These are phyloP conservation scores for Drosophila ezoana DNA, from an alignment of 2,888 invertebrate genomes.

Conservation along the genomic window DNA sequence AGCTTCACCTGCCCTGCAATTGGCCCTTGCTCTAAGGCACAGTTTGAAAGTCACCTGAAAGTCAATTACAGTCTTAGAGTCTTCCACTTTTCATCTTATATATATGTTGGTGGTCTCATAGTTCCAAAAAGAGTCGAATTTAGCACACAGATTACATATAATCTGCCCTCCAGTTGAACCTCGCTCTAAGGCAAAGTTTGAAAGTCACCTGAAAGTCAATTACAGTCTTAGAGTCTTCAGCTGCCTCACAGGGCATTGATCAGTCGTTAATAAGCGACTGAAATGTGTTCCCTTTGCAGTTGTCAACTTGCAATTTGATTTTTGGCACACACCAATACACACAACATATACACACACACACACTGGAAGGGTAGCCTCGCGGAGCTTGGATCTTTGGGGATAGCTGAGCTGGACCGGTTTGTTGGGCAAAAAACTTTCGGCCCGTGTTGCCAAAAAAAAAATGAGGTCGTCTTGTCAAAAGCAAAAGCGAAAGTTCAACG, in stretches of 20 bases:
- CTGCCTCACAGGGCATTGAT: too few relatives aligned
- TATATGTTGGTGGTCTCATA: too few relatives aligned
- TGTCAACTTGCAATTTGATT: constrained; percentile 38
- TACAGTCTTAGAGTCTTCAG: too few relatives aligned
- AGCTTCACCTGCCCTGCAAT: too few relatives aligned
- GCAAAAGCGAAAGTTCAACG: constrained; percentile 63
- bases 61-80: too few relatives aligned
- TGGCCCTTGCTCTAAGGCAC: too few relatives aligned
- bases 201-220: background rate
- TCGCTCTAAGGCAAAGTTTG: background rate
- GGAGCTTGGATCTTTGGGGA: constrained; percentile 8
- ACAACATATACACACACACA: constrained; percentile 11
- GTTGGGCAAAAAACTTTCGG: constrained; percentile 54
- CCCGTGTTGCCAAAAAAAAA: constrained; percentile 43
- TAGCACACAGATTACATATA: too few relatives aligned
- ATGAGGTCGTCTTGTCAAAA: constrained; percentile 65
- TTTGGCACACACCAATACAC: constrained; percentile 27
- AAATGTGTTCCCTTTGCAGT: constrained; percentile 2
- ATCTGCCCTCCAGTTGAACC: too few relatives aligned
- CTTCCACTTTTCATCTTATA: too few relatives aligned
- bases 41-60: too few relatives aligned
- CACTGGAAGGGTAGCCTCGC: constrained; percentile 13
- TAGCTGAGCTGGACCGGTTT: constrained; percentile 46
- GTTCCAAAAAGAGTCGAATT: too few relatives aligned
- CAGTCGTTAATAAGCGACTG: too few relatives aligned